Evolutionary conservation across 64 coral and sea anemone species (phyloP), one percentile per base, ranked within the genome.

Genomic region (Actinia tenebrosa): DNA sequence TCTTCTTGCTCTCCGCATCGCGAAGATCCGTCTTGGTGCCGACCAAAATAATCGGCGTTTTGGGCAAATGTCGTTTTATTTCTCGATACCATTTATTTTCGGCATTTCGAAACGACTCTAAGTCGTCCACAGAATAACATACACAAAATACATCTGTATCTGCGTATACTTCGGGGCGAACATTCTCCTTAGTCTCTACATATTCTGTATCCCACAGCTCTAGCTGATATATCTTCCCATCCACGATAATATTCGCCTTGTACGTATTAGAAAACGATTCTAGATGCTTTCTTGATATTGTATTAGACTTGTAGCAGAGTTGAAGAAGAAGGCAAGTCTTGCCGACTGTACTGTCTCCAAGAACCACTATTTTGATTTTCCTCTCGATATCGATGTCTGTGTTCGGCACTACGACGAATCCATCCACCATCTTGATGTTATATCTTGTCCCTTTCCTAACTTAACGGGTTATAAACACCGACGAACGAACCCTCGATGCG

Each of bases 291-390:
- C 86, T 83, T 27, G 94, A 90, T 80, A 97, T 89, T 17, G 88
- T 97, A 72, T 97, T 97, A 7, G 91, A 89, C 78, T 86, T 97
- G 71, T 97, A 97, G 55, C 94, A 93, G 79, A 97, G 82, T 83
- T 97, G 94, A 64, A 97, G 85, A 10, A 97, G 64, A 9, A 97
- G 86, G 82, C 94, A 97, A n/a, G 94, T 97, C 45, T 97, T 97
- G 0, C 94, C 94, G 16, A 88, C 92, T 43, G 78, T 66, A 37
- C 71, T 93, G 54, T 97, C 94, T 8, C 94, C 94, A 43, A 97
- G 80, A 83, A 97, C 63, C 66, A 93, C 88, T 44, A 91, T 92
- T 81, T 93, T 92, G 7, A 97, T 87, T 30, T 89, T 92, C 54
- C 85, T 52, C 44, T 97, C 94, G 20, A 93, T 93, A 80, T 93